Evolutionary conservation across 2,113 vertebrate species (phyloP), one percentile per base, ranked within the genome.

Genomic region (Chloroceryle aenea): DNA sequence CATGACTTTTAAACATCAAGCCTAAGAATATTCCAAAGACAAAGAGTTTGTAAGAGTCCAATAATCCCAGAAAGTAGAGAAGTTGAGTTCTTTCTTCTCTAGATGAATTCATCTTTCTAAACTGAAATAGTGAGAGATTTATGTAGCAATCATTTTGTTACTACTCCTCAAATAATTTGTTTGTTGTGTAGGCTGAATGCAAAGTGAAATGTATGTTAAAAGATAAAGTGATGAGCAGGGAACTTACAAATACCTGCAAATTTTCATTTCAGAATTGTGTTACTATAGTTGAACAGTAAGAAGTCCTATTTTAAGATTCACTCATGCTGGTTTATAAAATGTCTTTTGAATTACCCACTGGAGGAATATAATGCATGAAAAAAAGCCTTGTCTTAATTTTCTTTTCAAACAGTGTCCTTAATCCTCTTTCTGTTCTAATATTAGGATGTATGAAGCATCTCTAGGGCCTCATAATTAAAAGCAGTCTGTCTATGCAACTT

Each of bases 401-500:
- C 56, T 91, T 91, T 85, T 79, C 27, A 61, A 56, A 52, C 43
- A 52, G 6, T 43, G 45, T 59, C 48, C 64, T 89, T 89, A 87
- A 85, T 89, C 42, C 48, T 81, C 58, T 83, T 66, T 90, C 68
- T 93, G 18, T 90, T 96, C 78, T 90, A 77, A 94, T 96, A 94
- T 95, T 91, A 94, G 71, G n/a, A 42, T 32, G 59, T 40, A 42
- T 47, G 64, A 95, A 55, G 34, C 18, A 53, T 72, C 52, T 92
- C 83, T 74, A 47, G 68, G 38, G n/a, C 43, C 32, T 50, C 61
- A 34, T 83, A 80, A 92, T 86, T 91, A 84, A 95, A 87, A 74
- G 38, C 21, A 52, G 27, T 55, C 32, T 74, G 43, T 55, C 90
- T 69, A 21, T 45, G 47, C 12, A 80, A 32, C 61, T 86, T 84